Percentiles rank a stretch among this genome's conserved stretches.
Conservation (phyloP, 2,797 vertebrate genomes). For the Xenopus petersii region DNA sequence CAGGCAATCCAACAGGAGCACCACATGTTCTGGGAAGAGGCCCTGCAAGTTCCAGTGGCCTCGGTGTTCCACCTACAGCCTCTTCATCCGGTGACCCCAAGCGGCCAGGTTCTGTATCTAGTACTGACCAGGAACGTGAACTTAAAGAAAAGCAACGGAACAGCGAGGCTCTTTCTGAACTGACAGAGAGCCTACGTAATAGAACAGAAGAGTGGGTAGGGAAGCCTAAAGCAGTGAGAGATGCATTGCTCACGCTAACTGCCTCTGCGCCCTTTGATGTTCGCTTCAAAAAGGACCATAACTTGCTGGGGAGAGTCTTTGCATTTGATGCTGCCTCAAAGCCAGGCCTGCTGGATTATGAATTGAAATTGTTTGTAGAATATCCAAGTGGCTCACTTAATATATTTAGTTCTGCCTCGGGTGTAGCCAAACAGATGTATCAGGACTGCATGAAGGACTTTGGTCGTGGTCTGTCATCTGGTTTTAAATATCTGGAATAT, state of each 20-base stretch:
- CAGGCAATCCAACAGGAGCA: conserved; percentile 69
- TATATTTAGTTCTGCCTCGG: conserved; percentile 90
- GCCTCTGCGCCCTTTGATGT: conserved; percentile 87
- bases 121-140: conserved; percentile 85
- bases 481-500: conserved; percentile 94
- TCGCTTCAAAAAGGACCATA: conserved; percentile 93
- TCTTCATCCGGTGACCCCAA: conserved; percentile 71
- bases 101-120: conserved; percentile 82
- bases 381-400: conserved; percentile 89
- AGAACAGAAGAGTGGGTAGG: conserved; percentile 86
- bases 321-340: conserved; percentile 90
- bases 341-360: conserved; percentile 85
- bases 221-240: conserved; percentile 83
- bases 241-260: conserved; percentile 81
- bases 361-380: conserved; percentile 90
- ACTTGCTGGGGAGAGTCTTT: conserved; percentile 83
- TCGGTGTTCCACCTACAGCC: conserved; percentile 62
- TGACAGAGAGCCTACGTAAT: conserved; percentile 86
- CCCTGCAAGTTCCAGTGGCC: conserved; percentile 72
- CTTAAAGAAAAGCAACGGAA: conserved; percentile 92
- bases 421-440: conserved; percentile 95
- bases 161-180: conserved; percentile 82
- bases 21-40: conserved; percentile 72
- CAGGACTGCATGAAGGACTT: conserved; percentile 97
- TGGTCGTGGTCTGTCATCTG: conserved; percentile 86